These are phyloP conservation scores for Caenorhabditis sinica DNA, from an alignment of 2,888 invertebrate species.

Conservation along the genomic window DNA sequence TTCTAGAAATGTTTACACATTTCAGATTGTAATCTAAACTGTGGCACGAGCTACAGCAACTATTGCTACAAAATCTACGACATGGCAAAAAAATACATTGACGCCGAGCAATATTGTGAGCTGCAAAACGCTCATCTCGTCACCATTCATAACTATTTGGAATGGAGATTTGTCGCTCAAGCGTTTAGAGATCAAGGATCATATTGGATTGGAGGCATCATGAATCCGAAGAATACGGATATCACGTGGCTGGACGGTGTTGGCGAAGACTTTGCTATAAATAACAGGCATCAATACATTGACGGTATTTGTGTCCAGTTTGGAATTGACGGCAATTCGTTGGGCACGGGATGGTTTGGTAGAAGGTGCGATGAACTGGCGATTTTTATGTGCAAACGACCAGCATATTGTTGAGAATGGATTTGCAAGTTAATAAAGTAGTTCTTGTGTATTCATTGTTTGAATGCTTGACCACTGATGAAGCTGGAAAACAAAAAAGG, in stretches of 20 bases:
- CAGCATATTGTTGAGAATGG: background rate
- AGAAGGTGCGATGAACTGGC: background rate
- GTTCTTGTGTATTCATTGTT: too few species aligned
- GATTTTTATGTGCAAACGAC: background rate
- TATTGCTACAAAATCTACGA: background rate
- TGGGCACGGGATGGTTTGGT: background rate
- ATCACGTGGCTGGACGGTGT: background rate
- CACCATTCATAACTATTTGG: background rate
- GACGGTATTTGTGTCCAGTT: background rate
- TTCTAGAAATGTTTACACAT: background rate
- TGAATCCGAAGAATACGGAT: background rate
- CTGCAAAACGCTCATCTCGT: background rate
- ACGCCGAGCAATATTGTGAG: background rate
- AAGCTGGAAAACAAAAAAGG: too few species aligned
- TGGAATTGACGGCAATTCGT: background rate
- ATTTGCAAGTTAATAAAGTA: too few species aligned
- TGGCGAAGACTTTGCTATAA: background rate
- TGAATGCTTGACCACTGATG: too few species aligned
- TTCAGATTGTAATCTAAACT: background rate
- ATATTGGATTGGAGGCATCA: background rate
- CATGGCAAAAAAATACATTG: background rate
- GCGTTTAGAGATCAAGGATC: background rate
- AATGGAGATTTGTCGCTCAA: background rate
- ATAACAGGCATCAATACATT: background rate
- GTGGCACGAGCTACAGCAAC: background rate